phyloP scores from a whole-genome alignment of 2,113 vertebrate genomes.

The Peromyscus leucopus region DNA sequence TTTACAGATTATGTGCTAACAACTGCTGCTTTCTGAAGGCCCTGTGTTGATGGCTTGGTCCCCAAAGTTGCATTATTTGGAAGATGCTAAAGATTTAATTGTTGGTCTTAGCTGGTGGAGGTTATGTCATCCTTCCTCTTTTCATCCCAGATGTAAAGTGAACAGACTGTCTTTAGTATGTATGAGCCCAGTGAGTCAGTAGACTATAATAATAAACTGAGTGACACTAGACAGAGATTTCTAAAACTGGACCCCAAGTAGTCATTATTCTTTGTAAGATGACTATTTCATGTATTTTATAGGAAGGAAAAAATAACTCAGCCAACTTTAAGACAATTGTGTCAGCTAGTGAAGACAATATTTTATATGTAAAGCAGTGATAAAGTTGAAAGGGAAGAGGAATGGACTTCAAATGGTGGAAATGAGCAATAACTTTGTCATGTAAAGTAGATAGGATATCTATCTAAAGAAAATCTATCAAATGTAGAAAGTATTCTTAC shows the following conservation, averaged over 20 bases:
- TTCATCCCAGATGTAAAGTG: neutral
- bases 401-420: neutral
- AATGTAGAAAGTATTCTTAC: neutral
- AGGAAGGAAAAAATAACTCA: neutral
- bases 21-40: neutral
- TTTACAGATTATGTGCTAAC: neutral
- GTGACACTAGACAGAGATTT: neutral
- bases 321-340: neutral
- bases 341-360: neutral
- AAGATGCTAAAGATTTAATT: neutral
- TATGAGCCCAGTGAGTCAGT: no score
- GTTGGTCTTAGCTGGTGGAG: fast-evolving
- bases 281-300: neutral
- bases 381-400: neutral
- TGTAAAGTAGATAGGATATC: neutral
- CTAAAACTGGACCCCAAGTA: neutral
- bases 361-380: neutral
- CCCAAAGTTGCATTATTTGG: neutral
- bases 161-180: neutral
- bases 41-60: neutral
- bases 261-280: neutral
- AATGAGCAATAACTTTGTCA: neutral
- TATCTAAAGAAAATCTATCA: neutral
- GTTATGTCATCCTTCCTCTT: neutral
- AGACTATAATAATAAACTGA: neutral